phyloP scores from a whole-genome alignment of 2,888 invertebrate species.

The Tromatobia lineatoria region DNA sequence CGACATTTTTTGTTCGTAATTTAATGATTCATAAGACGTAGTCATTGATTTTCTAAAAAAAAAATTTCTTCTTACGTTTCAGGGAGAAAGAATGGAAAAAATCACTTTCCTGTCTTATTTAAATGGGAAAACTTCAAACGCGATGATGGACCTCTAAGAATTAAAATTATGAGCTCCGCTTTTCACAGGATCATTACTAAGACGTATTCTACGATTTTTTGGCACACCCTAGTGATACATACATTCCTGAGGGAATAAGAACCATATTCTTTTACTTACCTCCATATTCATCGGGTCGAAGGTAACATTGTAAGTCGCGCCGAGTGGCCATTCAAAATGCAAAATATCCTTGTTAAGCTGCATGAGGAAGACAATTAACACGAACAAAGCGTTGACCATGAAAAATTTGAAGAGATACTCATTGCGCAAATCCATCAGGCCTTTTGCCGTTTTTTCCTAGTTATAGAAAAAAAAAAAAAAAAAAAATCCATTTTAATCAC shows the following conservation, averaged over 20 bases:
- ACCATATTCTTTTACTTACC: constrained; percentile 76
- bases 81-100: too few relatives aligned
- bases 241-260: background rate
- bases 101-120: too few relatives aligned
- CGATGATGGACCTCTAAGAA: too few relatives aligned
- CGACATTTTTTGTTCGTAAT: too few relatives aligned
- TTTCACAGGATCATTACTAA: too few relatives aligned
- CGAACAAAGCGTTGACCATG: constrained; percentile 90
- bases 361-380: constrained; percentile 88
- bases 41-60: too few relatives aligned
- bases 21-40: too few relatives aligned
- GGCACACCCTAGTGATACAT: too few relatives aligned
- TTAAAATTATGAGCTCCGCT: too few relatives aligned
- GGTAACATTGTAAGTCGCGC: constrained; percentile 85
- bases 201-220: too few relatives aligned
- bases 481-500: background rate
- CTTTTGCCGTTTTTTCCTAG: constrained; percentile 84
- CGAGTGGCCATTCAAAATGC: constrained; percentile 88
- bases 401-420: constrained; percentile 88
- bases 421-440: constrained; percentile 87
- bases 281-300: constrained; percentile 81
- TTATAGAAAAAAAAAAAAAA: constrained; percentile 63
- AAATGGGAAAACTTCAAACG: too few relatives aligned
- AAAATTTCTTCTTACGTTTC: too few relatives aligned
- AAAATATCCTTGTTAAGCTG: constrained; percentile 88